Percentiles rank a stretch among this genome's conserved stretches.
phyloP scores from a whole-genome alignment of 2,888 invertebrate species.

The Drosophila paranaensis region DNA sequence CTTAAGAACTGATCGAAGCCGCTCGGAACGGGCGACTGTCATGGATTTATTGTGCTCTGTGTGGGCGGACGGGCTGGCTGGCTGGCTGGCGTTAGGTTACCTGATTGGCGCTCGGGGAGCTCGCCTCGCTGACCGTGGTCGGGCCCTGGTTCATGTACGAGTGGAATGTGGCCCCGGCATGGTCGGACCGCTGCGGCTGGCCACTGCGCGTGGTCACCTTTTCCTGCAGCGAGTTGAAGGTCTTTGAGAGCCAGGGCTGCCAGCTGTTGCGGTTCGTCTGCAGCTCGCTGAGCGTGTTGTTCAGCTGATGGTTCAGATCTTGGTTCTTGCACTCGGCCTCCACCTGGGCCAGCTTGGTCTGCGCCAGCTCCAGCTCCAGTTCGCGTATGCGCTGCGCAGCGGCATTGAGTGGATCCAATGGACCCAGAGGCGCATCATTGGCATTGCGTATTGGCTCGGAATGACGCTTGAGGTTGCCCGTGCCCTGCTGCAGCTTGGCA shows the following conservation, averaged over 20 bases:
- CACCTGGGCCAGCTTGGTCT: slow-evolving; percentile 98
- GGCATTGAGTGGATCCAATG: slow-evolving; percentile 83
- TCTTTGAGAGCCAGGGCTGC: slow-evolving; percentile 98
- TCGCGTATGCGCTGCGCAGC: slow-evolving; percentile 89
- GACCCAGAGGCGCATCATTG: slow-evolving; percentile 81
- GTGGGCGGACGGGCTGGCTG: too few relatives aligned
- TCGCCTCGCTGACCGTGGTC: slow-evolving; percentile 77
- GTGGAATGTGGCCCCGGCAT: slow-evolving; percentile 83
- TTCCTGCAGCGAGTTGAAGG: slow-evolving; percentile 87
- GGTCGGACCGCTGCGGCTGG: slow-evolving; percentile 51
- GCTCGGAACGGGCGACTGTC: slow-evolving; percentile 40
- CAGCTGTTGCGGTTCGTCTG: slow-evolving; percentile 87
- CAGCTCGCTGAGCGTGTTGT: slow-evolving; percentile 92
- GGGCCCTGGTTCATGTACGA: slow-evolving; percentile 82
- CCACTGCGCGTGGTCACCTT: slow-evolving; percentile 82
- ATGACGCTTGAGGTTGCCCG: slow-evolving; percentile 26
- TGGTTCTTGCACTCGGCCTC: slow-evolving; percentile 98
- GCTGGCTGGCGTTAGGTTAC: slow-evolving; percentile 70
- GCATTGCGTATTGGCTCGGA: slow-evolving; percentile 53
- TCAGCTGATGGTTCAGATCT: slow-evolving; percentile 95
- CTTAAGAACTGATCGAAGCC: slow-evolving; percentile 20
- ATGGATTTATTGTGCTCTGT: slow-evolving; percentile 19
- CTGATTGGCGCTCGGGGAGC: slow-evolving; percentile 83
- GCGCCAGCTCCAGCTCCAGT: slow-evolving; percentile 97
- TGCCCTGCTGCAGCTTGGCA: slow-evolving; percentile 21